phyloP scores from a whole-genome alignment of 2,888 invertebrate genomes.

The Dorcus parallelipipedus region DNA sequence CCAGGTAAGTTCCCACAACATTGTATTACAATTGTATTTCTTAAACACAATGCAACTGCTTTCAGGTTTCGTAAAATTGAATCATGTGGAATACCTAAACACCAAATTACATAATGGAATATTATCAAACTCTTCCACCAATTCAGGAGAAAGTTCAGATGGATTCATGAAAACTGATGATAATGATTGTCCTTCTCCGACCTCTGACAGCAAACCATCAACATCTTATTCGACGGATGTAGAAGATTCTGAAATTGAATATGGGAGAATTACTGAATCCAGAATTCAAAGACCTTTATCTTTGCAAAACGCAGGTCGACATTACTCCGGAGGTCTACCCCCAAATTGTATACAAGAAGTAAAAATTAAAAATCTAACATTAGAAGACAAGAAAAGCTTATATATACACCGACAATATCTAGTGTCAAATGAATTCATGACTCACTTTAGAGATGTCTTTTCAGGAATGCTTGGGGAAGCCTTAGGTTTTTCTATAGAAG shows the following conservation, averaged over 20 bases:
- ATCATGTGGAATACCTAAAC: slow-evolving; percentile 47
- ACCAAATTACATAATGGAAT: not conserved
- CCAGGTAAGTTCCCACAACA: slow-evolving; percentile 27
- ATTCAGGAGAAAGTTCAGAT: not conserved
- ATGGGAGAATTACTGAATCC: slow-evolving; percentile 59
- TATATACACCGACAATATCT: slow-evolving; percentile 51
- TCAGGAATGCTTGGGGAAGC: slow-evolving; percentile 57
- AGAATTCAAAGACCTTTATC: slow-evolving; percentile 58
- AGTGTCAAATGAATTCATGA: slow-evolving; percentile 66
- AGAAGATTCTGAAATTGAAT: slow-evolving; percentile 42
- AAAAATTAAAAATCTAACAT: slow-evolving; percentile 43
- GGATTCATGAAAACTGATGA: not conserved
- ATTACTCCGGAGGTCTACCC: slow-evolving; percentile 52
- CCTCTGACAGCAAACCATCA: slow-evolving; percentile 13
- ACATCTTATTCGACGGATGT: slow-evolving; percentile 12
- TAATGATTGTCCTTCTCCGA: not conserved
- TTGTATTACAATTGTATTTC: too few species aligned
- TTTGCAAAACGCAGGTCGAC: slow-evolving; percentile 47
- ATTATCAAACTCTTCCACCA: not conserved
- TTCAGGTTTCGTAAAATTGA: slow-evolving; percentile 58
- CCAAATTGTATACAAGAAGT: slow-evolving; percentile 53
- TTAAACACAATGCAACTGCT: not conserved
- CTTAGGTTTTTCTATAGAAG: slow-evolving; percentile 56
- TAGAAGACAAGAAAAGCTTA: slow-evolving; percentile 31
- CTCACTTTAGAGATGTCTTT: slow-evolving; percentile 62